Percentiles rank a stretch among this genome's conserved stretches.
Evolutionary conservation across 2,888 invertebrate genomes (phyloP).

Genomic region (Sepioteuthis lessoniana): DNA sequence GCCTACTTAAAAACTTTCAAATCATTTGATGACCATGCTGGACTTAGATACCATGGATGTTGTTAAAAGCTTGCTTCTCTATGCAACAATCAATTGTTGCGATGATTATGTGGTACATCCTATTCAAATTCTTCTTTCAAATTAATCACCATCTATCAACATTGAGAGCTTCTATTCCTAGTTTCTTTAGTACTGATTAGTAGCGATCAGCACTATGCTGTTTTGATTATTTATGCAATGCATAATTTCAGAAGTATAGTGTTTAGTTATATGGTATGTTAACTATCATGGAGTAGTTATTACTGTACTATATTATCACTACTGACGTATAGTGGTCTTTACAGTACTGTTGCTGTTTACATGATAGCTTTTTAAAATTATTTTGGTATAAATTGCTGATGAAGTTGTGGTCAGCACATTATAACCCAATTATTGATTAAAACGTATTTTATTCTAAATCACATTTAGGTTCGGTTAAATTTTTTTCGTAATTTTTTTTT

Average conservation of each 20-base stretch:
- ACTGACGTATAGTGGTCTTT: conserved; percentile 2
- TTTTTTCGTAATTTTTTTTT: too few species aligned
- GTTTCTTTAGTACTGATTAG: neutral
- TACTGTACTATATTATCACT: neutral
- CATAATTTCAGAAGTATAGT: neutral
- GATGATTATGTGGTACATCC: neutral
- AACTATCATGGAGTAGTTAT: neutral
- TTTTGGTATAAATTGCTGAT: neutral
- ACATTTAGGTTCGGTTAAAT: neutral
- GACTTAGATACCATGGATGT: neutral
- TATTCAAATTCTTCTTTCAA: neutral
- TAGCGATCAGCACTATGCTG: neutral
- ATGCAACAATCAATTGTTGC: neutral
- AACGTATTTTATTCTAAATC: neutral
- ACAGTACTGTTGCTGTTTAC: conserved; percentile 1
- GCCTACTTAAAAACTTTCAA: neutral
- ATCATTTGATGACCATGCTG: neutral
- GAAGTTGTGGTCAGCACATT: neutral
- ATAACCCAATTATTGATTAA: neutral
- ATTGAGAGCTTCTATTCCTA: neutral
- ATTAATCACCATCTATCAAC: neutral
- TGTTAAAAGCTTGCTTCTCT: neutral
- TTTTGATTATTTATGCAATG: neutral
- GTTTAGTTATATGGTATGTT: neutral
- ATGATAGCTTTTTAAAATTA: neutral